A percentile compares a stretch with the other conserved stretches of the same genome.
Evolutionary conservation across 2,797 vertebrate species (phyloP).

Genomic region (Protonibea diacanthus): DNA sequence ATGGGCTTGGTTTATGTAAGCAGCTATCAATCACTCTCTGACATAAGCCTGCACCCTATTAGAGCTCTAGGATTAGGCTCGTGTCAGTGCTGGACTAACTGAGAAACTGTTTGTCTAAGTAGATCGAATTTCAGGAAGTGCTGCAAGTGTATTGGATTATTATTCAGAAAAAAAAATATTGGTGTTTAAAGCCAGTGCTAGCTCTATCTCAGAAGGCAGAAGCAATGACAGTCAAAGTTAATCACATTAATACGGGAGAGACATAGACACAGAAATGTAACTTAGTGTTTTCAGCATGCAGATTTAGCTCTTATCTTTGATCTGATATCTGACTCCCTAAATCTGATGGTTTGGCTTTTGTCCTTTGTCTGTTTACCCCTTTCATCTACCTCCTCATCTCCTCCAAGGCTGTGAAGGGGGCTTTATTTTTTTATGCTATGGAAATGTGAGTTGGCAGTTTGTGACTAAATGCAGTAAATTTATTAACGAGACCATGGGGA

Average conservation of each 20-base stretch:
- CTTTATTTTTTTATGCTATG: conserved; percentile 67
- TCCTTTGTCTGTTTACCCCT: conserved; percentile 47
- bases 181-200: conserved; percentile 34
- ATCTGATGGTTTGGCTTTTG: conserved; percentile 49
- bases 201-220: conserved; percentile 27
- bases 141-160: conserved; percentile 52
- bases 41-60: conserved; percentile 77
- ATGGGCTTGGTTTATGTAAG: conserved; percentile 77
- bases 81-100: conserved; percentile 51
- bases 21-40: conserved; percentile 80
- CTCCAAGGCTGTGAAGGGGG: conserved; percentile 49
- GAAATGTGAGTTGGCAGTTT: conserved; percentile 82
- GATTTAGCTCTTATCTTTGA: conserved; percentile 56
- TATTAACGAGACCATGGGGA: conserved; percentile 85
- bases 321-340: conserved; percentile 53
- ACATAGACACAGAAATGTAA: conserved; percentile 38
- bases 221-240: conserved; percentile 54
- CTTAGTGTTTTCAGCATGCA: conserved; percentile 36
- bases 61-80: conserved; percentile 71
- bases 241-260: conserved; percentile 49
- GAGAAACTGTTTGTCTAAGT: conserved; percentile 59
- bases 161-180: conserved; percentile 45
- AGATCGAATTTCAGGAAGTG: conserved; percentile 62
- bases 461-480: conserved; percentile 84
- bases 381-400: conserved; percentile 66